phyloP scores from a whole-genome alignment of 2,888 invertebrate species.

The Ophioninae sp. region DNA sequence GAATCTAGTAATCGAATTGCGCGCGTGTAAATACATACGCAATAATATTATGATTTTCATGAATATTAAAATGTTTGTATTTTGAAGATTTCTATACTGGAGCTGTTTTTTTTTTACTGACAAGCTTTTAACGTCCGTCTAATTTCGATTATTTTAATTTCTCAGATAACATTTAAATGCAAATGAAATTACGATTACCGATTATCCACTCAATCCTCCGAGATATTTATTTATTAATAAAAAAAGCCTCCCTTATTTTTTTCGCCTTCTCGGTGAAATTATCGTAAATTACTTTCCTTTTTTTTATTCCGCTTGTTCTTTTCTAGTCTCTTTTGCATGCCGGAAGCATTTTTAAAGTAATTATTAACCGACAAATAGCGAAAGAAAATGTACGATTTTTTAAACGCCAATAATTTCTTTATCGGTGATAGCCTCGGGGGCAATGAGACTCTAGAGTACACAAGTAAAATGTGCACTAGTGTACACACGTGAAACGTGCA shows the following conservation, averaged over 20 bases:
- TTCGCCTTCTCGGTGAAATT: background rate
- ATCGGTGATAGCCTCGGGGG: background rate
- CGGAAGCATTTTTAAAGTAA: background rate
- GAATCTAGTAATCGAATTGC: background rate
- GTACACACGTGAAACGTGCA: constrained; percentile 30
- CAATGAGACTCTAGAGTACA: constrained; percentile 11
- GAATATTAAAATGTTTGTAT: background rate
- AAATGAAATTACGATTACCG: background rate
- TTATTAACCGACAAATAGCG: background rate
- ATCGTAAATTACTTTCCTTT: background rate
- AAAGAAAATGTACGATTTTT: background rate
- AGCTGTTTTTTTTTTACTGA: no score
- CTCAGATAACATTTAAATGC: background rate
- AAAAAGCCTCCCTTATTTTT: background rate
- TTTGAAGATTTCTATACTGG: background rate
- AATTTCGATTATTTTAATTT: no score
- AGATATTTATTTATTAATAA: background rate
- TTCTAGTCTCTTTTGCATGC: background rate
- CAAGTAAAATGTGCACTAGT: constrained; percentile 23
- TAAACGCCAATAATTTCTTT: background rate
- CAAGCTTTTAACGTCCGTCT: no score
- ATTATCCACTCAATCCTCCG: background rate
- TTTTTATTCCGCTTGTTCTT: background rate
- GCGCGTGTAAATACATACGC: background rate
- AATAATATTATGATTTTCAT: background rate